Base-by-base conservation (phyloP, 2,113 vertebrate genomes). In the Prionailurus bengalensis region DNA sequence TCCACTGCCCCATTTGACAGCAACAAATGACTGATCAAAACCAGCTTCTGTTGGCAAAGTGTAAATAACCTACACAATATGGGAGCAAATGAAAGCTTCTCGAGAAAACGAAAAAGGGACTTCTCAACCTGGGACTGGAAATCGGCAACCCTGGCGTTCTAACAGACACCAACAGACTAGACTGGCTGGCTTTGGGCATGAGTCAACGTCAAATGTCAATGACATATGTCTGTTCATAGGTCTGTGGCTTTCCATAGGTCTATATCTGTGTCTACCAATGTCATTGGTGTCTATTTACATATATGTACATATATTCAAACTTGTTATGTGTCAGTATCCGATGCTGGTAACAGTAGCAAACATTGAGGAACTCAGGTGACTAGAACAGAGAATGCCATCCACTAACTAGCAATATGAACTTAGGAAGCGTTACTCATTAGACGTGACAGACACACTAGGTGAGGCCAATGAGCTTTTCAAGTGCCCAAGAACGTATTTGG, bases 11-110 rank as follows among this genome's bases (percentile, higher is more conserved):
- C 39, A 65, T 23, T 58, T 73, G 87, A 98, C 97, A 70, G 58
- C 91, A 89, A n/a, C 66, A 65, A 95, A 81, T 86, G 27, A 97
- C 76, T 83, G 25, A 86, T 91, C 96, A 86, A 58, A 92, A 96
- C 79, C n/a, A 45, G 31, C 87, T 96, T 90, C 53, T 87, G 51
- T 73, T 66, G 74, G 53, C 25, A 65, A 90, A 89, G n/a, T 86
- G 5, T 10, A 97, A 96, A 89, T 86, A 95, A n/a, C 27, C 21
- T 55, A 39, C 3, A 86, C 33, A 73, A 16, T 10, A 86, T 0
- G 27, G n/a, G n/a, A 95, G 12, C 1, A 58, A 65, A 66, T 76
- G 70, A 92, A 45, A 48, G 42, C 5, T 88, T 95, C 84, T 58
- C 58, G 16, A 85, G 27, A 74, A 36, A 95, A 82, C 12, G 33